Conservation (phyloP, 2,113 vertebrate genomes). For the Embiotoca jacksoni region DNA sequence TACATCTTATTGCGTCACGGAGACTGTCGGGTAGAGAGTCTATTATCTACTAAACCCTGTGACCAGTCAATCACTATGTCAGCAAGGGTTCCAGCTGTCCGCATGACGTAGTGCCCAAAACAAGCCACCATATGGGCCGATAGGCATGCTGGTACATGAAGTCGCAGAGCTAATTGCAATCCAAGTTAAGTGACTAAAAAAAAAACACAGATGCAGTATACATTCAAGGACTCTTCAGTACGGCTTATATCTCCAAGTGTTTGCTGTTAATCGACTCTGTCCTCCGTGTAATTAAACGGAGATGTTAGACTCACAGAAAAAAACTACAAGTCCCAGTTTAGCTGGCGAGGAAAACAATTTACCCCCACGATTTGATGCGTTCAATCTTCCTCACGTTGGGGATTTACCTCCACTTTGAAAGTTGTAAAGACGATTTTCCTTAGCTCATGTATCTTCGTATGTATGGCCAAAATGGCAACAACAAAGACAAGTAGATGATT, state of each 20-base stretch:
- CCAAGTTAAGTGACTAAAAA: not conserved
- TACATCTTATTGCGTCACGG: constrained; percentile 34
- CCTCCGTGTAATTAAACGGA: not conserved
- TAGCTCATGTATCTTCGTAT: too few relatives aligned
- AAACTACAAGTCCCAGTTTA: constrained; percentile 79
- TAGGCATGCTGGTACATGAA: constrained; percentile 63
- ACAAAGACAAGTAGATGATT: too few relatives aligned
- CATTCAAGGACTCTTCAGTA: accelerated
- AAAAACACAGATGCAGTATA: not conserved
- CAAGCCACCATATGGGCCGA: constrained; percentile 38
- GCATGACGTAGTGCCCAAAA: constrained; percentile 46
- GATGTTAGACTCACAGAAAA: not conserved
- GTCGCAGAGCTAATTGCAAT: not conserved
- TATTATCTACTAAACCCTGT: constrained; percentile 37
- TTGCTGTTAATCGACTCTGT: not conserved
- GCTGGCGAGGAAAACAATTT: constrained; percentile 29
- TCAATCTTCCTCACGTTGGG: not conserved
- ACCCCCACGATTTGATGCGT: constrained; percentile 36
- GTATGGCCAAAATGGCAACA: too few relatives aligned
- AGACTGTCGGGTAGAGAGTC: constrained; percentile 4
- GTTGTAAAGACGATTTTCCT: not conserved
- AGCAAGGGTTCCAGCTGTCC: constrained; percentile 74
- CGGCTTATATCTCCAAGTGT: accelerated
- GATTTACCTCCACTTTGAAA: accelerated
- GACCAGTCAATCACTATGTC: constrained; percentile 65